A percentile compares a stretch with the other conserved stretches of the same genome.
phyloP scores from a whole-genome alignment of 2,797 vertebrate genomes.

The Vultur gryphus region DNA sequence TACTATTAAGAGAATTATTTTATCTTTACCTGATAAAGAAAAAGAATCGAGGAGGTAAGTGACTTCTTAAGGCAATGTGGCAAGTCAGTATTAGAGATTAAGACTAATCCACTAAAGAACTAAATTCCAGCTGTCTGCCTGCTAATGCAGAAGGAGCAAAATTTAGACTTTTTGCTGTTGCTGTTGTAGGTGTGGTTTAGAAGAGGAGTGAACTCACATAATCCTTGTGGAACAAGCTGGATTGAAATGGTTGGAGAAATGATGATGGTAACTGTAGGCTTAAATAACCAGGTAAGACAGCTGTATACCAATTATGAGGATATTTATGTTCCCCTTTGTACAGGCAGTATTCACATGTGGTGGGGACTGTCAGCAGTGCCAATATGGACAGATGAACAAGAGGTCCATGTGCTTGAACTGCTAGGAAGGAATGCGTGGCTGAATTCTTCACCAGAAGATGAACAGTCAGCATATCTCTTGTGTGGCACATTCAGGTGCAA shows the following conservation, averaged over 20 bases:
- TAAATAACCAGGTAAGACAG: slow-evolving; percentile 89
- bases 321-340: background rate
- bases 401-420: background rate
- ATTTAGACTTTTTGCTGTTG: background rate
- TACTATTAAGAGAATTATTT: background rate
- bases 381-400: background rate
- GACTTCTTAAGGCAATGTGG: background rate
- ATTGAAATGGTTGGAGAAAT: slow-evolving; percentile 96
- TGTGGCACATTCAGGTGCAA: background rate
- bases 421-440: background rate
- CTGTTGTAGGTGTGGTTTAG: slow-evolving; percentile 92
- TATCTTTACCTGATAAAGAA: background rate
- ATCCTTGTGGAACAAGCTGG: slow-evolving; percentile 94
- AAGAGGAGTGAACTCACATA: slow-evolving; percentile 92
- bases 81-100: background rate
- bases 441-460: background rate
- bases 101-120: background rate
- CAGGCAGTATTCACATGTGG: background rate
- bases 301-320: background rate
- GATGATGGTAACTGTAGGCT: slow-evolving; percentile 91
- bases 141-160: background rate
- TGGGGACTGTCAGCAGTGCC: background rate
- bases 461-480: background rate
- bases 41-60: background rate
- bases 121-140: background rate